Base-by-base conservation (phyloP, 2,797 vertebrate genomes). In the Chloroceryle amazona region DNA sequence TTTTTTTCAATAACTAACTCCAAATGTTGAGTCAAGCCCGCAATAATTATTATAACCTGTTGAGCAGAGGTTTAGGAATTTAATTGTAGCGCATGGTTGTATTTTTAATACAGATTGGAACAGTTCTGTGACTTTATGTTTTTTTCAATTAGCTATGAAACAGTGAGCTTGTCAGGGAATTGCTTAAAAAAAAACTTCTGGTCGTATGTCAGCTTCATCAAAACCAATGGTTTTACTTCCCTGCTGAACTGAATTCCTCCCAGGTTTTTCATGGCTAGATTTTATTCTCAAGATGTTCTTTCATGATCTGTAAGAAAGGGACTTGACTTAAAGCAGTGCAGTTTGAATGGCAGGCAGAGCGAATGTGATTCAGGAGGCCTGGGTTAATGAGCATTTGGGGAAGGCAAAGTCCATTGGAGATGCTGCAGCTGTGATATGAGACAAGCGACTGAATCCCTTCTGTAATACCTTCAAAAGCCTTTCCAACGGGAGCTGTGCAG, bases 81-180 rank as follows among this genome's bases (percentile, higher is more conserved):
- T 81, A 74, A 67, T 41, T 89, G 79, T 63, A 78, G 31, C 14
- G 35, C 39, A n/a, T 65, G 18, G 25, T 67, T 78, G 39, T 55
- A 33, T 90, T 93, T 93, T 88, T 92, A 70, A 72, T 62, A 42
- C n/a, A 49, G 31, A 83, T 83, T 49, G 57, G 61, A 94, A 78
- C 44, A 86, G n/a, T 61, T 87, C 35, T 57, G 18, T 86, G 67
- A 74, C 65, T 81, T 70, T 35, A 23, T 12, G 25, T 6, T 1
- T 41, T 81, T 89, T 81, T 63, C 61, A 95, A 35, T 79, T 71
- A 83, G 74, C 61, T 78, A 9, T 49, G 70, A 71, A 89, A 80
- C 41, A 49, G 20, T 54, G 11, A 91, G 31, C 2, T 0, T 89
- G 39, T 89, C 51, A 22, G 62, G 19, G 47, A 76, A 89, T 33